Evolutionary conservation across 2,888 invertebrate species (phyloP).

Genomic region (Nomada fucata): DNA sequence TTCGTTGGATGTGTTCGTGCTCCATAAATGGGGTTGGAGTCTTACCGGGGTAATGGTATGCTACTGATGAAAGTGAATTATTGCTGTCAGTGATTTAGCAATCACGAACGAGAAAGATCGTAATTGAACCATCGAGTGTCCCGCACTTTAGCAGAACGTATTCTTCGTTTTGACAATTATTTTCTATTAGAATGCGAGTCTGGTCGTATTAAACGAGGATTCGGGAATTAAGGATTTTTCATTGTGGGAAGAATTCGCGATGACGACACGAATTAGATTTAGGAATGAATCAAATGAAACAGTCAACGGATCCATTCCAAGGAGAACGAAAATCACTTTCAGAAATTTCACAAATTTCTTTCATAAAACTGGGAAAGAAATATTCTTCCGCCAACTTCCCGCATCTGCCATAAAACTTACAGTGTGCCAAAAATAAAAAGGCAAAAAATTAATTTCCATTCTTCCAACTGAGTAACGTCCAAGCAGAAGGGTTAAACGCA

Average conservation of each 20-base stretch:
- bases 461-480: neutral
- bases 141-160: neutral
- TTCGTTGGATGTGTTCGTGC: constrained; percentile 24
- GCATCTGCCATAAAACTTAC: no score
- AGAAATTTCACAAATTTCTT: no score
- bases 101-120: neutral
- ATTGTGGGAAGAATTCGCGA: no score
- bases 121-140: neutral
- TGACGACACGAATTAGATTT: no score
- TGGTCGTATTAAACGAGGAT: neutral
- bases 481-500: neutral
- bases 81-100: neutral
- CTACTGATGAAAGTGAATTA: constrained; percentile 4
- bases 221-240: neutral
- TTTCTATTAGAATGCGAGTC: no score
- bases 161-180: neutral
- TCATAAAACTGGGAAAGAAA: no score
- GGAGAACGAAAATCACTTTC: no score
- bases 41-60: constrained; percentile 17
- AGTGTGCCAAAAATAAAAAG: no score
- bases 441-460: no score
- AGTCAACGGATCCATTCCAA: no score
- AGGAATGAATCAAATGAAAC: no score
- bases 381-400: no score
- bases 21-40: constrained; percentile 12